Evolutionary conservation across 2,888 invertebrate species (phyloP).

Genomic region (Periphyllus acericola): DNA sequence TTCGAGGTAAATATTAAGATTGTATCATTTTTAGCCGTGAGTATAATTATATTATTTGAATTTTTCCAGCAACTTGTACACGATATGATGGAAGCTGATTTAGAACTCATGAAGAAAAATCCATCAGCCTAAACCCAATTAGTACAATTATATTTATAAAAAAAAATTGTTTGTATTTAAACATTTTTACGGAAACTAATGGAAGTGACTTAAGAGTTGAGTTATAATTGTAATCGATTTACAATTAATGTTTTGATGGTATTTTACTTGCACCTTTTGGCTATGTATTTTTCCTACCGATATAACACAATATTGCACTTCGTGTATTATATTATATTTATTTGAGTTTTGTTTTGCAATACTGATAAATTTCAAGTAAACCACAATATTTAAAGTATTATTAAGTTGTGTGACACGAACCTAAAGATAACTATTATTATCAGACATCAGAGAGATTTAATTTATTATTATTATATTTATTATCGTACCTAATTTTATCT

Average conservation of each 20-base stretch:
- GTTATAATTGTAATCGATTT: background rate
- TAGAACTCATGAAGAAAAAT: constrained; percentile 89
- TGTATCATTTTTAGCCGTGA: background rate
- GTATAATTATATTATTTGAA: background rate
- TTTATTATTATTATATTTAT: background rate
- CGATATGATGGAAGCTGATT: constrained; percentile 94
- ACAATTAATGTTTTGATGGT: background rate
- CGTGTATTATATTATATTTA: background rate
- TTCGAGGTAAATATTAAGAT: constrained; percentile 71
- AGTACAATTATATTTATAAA: background rate
- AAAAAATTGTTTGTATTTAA: background rate
- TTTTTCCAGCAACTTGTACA: constrained; percentile 79
- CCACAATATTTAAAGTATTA: background rate
- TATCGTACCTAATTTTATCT: constrained; percentile 17
- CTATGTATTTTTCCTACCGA: background rate
- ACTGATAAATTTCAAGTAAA: background rate
- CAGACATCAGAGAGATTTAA: background rate
- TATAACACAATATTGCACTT: background rate
- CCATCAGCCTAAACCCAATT: constrained; percentile 79
- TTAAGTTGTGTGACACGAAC: background rate
- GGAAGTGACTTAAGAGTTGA: background rate
- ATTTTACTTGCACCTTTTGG: background rate
- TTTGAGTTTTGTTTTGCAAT: background rate
- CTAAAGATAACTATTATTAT: constrained; percentile 13
- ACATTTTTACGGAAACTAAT: background rate